phyloP scores from a whole-genome alignment of 2,113 vertebrate species.

The Oreochromis spilurus region DNA sequence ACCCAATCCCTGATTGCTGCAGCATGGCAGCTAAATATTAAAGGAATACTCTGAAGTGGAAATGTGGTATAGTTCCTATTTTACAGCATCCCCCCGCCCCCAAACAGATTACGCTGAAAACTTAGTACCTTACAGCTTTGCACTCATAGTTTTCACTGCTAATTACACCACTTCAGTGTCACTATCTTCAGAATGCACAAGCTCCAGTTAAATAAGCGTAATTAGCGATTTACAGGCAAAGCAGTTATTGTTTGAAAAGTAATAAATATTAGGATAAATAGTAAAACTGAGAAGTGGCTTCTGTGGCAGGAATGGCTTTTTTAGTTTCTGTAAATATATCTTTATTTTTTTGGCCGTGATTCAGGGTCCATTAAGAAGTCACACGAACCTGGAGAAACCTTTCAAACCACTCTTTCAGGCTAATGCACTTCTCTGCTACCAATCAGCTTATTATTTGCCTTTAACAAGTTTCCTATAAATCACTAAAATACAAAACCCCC shows the following conservation, averaged over 20 bases:
- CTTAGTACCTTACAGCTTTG: neutral
- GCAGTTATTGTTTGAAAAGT: neutral
- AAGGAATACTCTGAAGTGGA: neutral
- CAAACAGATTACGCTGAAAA: neutral
- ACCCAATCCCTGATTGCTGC: neutral
- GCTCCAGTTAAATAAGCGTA: neutral
- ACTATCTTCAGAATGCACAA: neutral
- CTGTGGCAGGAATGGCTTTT: neutral
- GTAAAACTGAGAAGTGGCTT: neutral
- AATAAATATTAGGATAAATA: neutral
- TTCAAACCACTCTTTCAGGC: neutral
- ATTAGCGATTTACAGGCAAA: neutral
- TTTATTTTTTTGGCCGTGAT: neutral
- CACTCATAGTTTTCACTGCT: neutral
- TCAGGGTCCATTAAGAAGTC: neutral
- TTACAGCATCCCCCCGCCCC: neutral
- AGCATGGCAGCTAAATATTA: neutral
- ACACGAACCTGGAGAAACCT: neutral
- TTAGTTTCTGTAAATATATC: neutral
- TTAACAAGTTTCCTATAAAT: neutral
- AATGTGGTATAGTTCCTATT: neutral
- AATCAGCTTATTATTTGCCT: neutral
- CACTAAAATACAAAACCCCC: neutral
- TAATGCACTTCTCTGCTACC: neutral
- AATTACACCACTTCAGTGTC: neutral